phyloP scores from a whole-genome alignment of 2,113 vertebrate genomes.

The Centrocercus urophasianus region DNA sequence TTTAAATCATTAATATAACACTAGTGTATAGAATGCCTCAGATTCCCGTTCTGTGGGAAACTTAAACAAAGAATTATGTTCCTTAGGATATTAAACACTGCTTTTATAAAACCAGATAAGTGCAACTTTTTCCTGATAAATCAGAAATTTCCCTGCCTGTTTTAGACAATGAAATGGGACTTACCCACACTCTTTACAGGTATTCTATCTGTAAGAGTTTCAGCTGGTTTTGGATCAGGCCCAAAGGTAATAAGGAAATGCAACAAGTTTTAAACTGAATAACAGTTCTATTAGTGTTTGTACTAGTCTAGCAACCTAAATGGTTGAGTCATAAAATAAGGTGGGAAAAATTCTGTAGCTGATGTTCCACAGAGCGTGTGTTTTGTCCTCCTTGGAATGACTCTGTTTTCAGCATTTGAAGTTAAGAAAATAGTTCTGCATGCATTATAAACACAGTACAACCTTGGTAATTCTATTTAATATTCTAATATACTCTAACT shows the following conservation, averaged over 20 bases:
- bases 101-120: neutral
- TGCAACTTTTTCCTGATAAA: neutral
- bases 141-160: neutral
- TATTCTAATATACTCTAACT: neutral
- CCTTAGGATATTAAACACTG: neutral
- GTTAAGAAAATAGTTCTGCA: neutral
- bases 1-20: neutral
- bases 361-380: neutral
- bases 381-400: neutral
- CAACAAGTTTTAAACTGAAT: neutral
- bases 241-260: neutral
- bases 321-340: neutral
- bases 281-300: neutral
- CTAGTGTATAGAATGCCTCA: neutral
- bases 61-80: neutral
- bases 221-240: neutral
- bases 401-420: neutral
- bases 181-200: neutral
- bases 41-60: neutral
- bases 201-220: neutral
- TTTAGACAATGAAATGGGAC: neutral
- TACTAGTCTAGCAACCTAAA: neutral
- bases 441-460: neutral
- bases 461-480: neutral
- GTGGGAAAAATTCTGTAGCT: neutral